Evolutionary conservation across 2,888 invertebrate species (phyloP).

Genomic region (Mimachlamys varia): DNA sequence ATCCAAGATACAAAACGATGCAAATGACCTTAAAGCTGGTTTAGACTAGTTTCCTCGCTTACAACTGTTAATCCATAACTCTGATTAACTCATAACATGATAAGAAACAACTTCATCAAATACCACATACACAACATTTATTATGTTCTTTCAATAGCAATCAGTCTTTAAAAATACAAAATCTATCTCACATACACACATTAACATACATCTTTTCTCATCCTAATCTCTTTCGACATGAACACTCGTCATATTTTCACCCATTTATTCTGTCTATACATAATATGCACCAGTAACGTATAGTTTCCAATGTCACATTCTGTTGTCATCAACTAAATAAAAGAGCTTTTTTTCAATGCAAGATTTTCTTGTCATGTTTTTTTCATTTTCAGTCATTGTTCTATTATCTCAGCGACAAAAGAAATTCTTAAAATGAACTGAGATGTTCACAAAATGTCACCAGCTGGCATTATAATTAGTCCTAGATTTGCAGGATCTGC

Average conservation of each 20-base stretch:
- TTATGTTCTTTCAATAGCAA: not conserved
- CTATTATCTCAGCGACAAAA: not conserved
- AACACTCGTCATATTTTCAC: not conserved
- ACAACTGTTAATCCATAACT: too few relatives aligned
- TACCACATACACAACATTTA: constrained; percentile 14
- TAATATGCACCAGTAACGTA: not conserved
- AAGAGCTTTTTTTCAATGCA: not conserved
- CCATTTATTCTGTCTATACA: not conserved
- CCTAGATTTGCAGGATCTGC: not conserved
- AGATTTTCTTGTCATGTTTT: not conserved
- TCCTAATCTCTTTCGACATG: not conserved
- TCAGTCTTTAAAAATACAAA: constrained; percentile 1
- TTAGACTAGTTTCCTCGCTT: too few relatives aligned
- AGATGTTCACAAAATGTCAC: too few relatives aligned
- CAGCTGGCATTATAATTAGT: not conserved
- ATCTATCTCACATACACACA: not conserved
- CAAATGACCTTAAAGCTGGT: too few relatives aligned
- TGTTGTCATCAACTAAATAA: too few relatives aligned
- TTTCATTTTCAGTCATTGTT: not conserved
- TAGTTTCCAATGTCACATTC: not conserved
- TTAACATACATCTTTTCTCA: not conserved
- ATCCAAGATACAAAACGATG: too few relatives aligned
- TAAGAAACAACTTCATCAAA: not conserved
- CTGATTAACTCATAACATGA: too few relatives aligned
- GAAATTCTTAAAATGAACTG: too few relatives aligned